Base-by-base conservation (phyloP, 2,113 vertebrate species). In the Mionectes macconnelli region DNA sequence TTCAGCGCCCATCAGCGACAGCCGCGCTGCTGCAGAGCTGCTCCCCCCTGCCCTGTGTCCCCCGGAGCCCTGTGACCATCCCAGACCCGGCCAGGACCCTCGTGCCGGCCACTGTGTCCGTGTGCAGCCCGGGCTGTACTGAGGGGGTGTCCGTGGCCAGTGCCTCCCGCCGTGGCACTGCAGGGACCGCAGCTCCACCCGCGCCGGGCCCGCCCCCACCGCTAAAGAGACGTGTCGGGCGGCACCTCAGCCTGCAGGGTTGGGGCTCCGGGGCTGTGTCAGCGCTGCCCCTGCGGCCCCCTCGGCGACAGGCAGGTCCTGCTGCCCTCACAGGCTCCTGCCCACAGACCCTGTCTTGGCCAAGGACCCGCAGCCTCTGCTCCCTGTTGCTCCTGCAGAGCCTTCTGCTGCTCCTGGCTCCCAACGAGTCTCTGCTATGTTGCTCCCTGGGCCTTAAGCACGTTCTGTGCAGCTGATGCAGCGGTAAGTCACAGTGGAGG, bases 161-260 rank as follows among this genome's bases (percentile, higher is more conserved):
- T 55, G 53, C n/a, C 55, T 22, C 55, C 27, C 44, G 59, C 62
- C 3, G 42, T 7, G 44, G 44, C 7, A 6, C 12, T 50, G 59
- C 3, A 15, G 68, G 44, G 9, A 6, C 12, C 60, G 59, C 3
- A 15, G 68, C 69, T 47, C 59, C 25, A 44, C 86, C 80, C 3
- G 42, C 42, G 30, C 44, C 23, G 64, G 87, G 37, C 66, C 95
- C 86, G 84, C 96, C 81, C 82, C 85, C 72, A 70, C 92, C 50
- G 86, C 97, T 98, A 98, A 97, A 96, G 97, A 97, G 52, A 98
- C 98, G 98, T 98, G 98, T 98, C 97, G 49, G 44, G 93, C 95
- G 62, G 14, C 70, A 39, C 44, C 50, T 47, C 55, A 14, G 39
- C 31, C 45, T 10, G 68, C 52, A 68, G 69, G 60, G 44, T 44